Evolutionary conservation across 2,888 invertebrate genomes (phyloP), one percentile per base, ranked within the genome.

Genomic region (Spodoptera littoralis): DNA sequence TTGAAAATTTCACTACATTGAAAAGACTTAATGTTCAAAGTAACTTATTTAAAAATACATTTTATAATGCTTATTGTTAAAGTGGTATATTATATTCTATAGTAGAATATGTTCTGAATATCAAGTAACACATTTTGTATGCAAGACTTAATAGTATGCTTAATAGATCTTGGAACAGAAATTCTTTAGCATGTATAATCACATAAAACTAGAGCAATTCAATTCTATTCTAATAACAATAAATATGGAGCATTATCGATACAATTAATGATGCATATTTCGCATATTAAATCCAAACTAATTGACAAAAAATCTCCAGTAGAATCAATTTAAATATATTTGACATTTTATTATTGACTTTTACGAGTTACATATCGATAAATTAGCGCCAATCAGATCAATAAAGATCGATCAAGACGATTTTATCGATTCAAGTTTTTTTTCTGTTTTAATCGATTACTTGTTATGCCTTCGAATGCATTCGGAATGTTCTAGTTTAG

Each of bases 261-360:
- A 50, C 36, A 46, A 53, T 57, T 46, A 64, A 50, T 11, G 50
- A 54, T 43, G 22, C n/a, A 8, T 13, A 43, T 50, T 72, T 52
- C 46, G 47, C 59, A 72, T 70, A 72, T 48, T 46, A 60, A 59
- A 70, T 72, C 41, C 22, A 11, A 66, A 13, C 30, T 56, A 72
- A 60, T 70, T 52, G 50, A 54, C 53, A n/a, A 51, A 70, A 70
- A 55, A 67, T 54, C 53, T 47, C 60, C 46, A 45, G 44, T 53
- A 59, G 45, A 73, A 57, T 52, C 55, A 63, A 73, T 73, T 68
- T 54, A 52, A 60, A 61, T 64, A 54, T 55, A 55, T 72, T 70
- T 52, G 46, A 64, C 43, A 64, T 64, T 74, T 69, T 74, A 73
- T 53, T 68, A 30, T 58, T 59, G 73, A 71, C 62, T 53, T 70